Evolutionary conservation across 2,888 invertebrate species (phyloP).

Genomic region (Cheilosia pagana): DNA sequence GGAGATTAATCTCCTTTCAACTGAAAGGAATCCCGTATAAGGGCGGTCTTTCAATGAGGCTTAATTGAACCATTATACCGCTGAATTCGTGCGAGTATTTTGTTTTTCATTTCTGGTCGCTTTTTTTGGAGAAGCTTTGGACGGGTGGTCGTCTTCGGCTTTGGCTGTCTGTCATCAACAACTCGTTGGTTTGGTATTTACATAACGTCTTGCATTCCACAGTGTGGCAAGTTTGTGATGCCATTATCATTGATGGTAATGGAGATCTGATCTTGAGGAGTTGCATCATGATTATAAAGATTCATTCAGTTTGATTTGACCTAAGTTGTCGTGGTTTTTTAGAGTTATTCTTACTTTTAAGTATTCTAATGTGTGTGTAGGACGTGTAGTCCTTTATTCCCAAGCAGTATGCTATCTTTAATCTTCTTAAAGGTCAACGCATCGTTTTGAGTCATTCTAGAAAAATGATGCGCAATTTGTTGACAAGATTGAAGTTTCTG

Average conservation of each 20-base stretch:
- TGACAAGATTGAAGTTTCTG: too few relatives aligned
- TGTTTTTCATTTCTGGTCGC: neutral
- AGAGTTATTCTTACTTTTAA: too few relatives aligned
- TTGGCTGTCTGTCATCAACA: slow-evolving; percentile 12
- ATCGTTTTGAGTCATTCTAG: too few relatives aligned
- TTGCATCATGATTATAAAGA: too few relatives aligned
- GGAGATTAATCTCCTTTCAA: neutral
- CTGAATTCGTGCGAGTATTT: neutral
- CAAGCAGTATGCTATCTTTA: too few relatives aligned
- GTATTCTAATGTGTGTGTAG: too few relatives aligned
- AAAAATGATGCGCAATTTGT: too few relatives aligned
- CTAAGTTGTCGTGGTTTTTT: neutral
- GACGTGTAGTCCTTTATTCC: too few relatives aligned
- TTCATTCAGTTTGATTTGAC: neutral
- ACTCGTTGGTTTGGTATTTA: slow-evolving; percentile 10
- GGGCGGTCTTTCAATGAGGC: slow-evolving; percentile 37
- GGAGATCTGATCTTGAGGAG: too few relatives aligned
- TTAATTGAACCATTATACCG: slow-evolving; percentile 49
- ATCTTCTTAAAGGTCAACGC: too few relatives aligned
- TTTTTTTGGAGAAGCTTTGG: slow-evolving; percentile 13
- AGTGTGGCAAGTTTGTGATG: neutral
- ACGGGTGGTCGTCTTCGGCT: too few relatives aligned
- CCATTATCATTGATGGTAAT: too few relatives aligned
- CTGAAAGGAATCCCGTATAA: slow-evolving; percentile 34
- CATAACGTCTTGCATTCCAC: slow-evolving; percentile 14